These are phyloP conservation scores for Mnemiopsis leidyi DNA, from an alignment of 37 sponge, comb jelly and placozoan genomes.

Conservation along the genomic window DNA sequence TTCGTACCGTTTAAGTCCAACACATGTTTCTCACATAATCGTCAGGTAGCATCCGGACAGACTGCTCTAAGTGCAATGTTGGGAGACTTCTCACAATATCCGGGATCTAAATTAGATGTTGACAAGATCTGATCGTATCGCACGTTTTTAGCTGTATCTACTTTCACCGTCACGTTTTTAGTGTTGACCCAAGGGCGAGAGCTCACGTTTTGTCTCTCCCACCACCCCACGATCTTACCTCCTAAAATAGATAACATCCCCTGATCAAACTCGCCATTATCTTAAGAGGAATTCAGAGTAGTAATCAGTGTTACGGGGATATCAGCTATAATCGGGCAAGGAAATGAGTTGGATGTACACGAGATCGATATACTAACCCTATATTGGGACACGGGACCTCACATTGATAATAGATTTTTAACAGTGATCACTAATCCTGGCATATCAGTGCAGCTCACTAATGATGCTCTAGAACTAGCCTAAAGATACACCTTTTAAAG, in stretches of 20 bases:
- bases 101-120: too few species aligned
- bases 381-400: too few species aligned
- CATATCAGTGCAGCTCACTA: too few species aligned
- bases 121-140: too few species aligned
- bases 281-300: not conserved
- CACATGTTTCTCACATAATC: too few species aligned
- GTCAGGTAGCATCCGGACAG: too few species aligned
- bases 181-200: not conserved
- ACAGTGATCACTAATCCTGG: not conserved
- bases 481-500: not conserved
- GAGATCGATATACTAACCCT: not conserved
- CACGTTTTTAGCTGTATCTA: too few species aligned
- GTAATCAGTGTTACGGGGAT: not conserved
- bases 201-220: not conserved
- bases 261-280: not conserved
- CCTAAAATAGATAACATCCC: not conserved
- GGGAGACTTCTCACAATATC: too few species aligned
- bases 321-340: not conserved
- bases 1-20: too few species aligned
- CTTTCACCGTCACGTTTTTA: not conserved
- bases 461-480: too few species aligned
- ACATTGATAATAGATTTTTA: not conserved
- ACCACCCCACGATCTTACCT: not conserved
- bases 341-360: not conserved
- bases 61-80: too few species aligned